A percentile compares a stretch with the other conserved stretches of the same genome.
Conservation (phyloP, 2,797 vertebrate genomes). For the Pelochelys cantorii region DNA sequence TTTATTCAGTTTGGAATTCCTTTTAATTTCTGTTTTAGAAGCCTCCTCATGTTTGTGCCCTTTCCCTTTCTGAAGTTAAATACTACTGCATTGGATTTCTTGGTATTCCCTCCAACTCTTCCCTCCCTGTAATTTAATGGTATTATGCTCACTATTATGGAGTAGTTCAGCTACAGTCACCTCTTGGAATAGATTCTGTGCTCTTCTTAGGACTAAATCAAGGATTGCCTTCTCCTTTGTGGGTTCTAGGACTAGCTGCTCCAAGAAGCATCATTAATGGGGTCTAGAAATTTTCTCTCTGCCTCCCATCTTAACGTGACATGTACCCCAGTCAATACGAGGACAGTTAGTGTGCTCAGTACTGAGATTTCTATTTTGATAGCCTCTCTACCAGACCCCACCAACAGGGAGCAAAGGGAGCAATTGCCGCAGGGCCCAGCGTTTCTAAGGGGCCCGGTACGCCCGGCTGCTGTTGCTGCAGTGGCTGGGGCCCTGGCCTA, state of each 20-base stretch:
- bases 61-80: not conserved
- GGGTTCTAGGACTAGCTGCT: not conserved
- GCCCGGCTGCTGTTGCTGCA: too few relatives aligned
- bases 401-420: too few relatives aligned
- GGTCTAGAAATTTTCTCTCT: not conserved
- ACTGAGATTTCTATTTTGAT: not conserved
- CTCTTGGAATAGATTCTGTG: not conserved
- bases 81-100: not conserved
- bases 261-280: not conserved
- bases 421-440: too few relatives aligned
- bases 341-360: not conserved
- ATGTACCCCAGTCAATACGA: not conserved
- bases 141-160: not conserved
- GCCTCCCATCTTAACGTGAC: not conserved
- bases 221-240: not conserved
- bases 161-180: not conserved
- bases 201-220: not conserved
- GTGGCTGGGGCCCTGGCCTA: too few relatives aligned
- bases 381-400: not conserved
- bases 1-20: not conserved
- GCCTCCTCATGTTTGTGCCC: not conserved
- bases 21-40: not conserved
- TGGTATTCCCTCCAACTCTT: not conserved
- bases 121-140: not conserved
- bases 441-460: too few relatives aligned